Evolutionary conservation across 2,113 vertebrate genomes (phyloP), one percentile per base, ranked within the genome.

Genomic region (Sprattus sprattus): DNA sequence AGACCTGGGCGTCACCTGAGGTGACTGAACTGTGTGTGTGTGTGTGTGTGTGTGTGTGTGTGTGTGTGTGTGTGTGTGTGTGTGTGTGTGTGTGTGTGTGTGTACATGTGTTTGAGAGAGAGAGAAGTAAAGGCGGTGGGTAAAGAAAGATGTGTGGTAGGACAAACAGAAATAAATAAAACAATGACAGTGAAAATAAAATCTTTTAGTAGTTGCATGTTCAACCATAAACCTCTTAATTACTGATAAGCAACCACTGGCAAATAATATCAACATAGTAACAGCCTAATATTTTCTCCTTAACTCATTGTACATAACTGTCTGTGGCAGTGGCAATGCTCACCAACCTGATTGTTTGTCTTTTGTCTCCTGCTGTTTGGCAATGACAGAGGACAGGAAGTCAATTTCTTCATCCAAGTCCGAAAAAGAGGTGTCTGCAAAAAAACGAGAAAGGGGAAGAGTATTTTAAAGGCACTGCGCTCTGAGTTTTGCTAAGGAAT

Each of bases 321-420:
- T 52, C 50, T 11, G 50, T 52, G 10, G 13, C 50, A 52, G 50
- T 52, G 50, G 0, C 15, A 50, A 39, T 7, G 45, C 20, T 20
- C 85, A 45, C 54, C 54, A 81, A 88, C 95, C 95, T 82, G 91
- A 47, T 57, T 71, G 84, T 18, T 81, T 82, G 0, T 7, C 45
- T 0, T 90, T 88, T 6, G 88, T 45, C 6, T 0, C 64, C 88
- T 94, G 87, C 83, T 97, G 96, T 75, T 94, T 93, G 52, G 94
- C 94, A 47, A 98, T 93, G 87, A 96, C 90, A 1, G 96, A 95
- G 0, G 96, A 97, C 5, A 98, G 91, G 49, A 96, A 89, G 92
- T 99, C 96, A 0, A 99, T 99, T 87, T 98, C 96, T 81, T 96
- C 93, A 81, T 98, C 97, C 83, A 97, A 75, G 81, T 94, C 92